Evolutionary conservation across 92 coral and sea anemone genomes (phyloP).

Genomic region (Epizoanthus fatuus): DNA sequence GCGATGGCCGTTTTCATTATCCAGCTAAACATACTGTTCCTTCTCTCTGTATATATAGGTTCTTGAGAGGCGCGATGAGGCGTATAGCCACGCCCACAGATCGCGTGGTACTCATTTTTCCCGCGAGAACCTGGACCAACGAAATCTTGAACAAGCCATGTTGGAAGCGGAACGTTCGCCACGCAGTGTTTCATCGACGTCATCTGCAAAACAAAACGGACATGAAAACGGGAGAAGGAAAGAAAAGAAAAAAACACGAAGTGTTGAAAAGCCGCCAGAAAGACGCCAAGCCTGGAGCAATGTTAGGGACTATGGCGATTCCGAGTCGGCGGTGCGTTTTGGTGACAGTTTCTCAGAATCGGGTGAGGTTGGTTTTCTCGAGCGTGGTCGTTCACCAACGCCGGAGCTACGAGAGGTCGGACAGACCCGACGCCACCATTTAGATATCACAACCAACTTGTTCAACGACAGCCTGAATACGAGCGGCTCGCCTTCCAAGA

Average conservation of each 20-base stretch:
- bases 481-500: conserved; percentile 62
- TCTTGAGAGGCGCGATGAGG: conserved; percentile 85
- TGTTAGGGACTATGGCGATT: conserved; percentile 53
- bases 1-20: background rate
- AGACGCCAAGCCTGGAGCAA: conserved; percentile 85
- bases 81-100: conserved; percentile 86
- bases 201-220: conserved; percentile 44
- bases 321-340: conserved; percentile 55
- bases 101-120: conserved; percentile 94
- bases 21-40: too few relatives aligned
- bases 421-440: conserved; percentile 91
- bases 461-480: conserved; percentile 81
- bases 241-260: conserved; percentile 3
- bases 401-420: conserved; percentile 94
- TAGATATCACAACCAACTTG: conserved; percentile 91
- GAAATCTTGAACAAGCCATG: conserved; percentile 59
- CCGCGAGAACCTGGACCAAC: conserved; percentile 82
- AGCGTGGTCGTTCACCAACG: conserved; percentile 98
- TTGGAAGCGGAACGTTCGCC: conserved; percentile 37
- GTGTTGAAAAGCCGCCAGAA: conserved; percentile 56
- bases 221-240: conserved; percentile 20
- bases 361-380: conserved; percentile 75
- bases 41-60: conserved; percentile 70
- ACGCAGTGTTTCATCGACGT: conserved; percentile 43
- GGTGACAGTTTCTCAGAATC: conserved; percentile 51